Base-by-base conservation (phyloP, 23 tunicate genomes). In the Ciona savignyi region DNA sequence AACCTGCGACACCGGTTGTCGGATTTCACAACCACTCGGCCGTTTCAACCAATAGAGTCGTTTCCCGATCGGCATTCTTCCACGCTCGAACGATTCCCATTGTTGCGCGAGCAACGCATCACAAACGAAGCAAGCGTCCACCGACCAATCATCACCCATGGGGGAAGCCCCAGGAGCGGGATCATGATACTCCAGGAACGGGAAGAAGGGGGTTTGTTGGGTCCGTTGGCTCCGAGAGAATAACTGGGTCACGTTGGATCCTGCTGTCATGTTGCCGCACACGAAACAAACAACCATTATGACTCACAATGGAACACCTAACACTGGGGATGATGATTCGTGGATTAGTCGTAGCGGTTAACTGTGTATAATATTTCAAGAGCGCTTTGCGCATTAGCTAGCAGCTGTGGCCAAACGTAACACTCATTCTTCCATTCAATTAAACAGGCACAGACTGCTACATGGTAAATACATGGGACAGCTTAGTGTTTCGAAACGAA, bases 91-190 rank as follows among this genome's bases (percentile, higher is more conserved):
- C 33, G 87, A 86, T 51, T 81, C 82, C 98, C 98, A 93, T 48
- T 93, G 98, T 56, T 93, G 98, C 25, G 77, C 35, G 23, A 93
- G 89, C 27, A 93, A 77, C 1, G 85, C 83, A 11, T 70, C 69
- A 77, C 97, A 90, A 9, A 90, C 89, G 6, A 65, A 80, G 49
- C 97, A 90, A 21, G 85, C 61, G 1, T 73, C 67, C 35, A 90
- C 93, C 35, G 98, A 85, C 88, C 98, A 86, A 71, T 93, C 81
- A 3, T 92, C 98, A 3, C 74, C 31, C 98, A 93, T 93, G 20
- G 94, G 75, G 26, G 81, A 93, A 2, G 98, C 98, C 2, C 88
- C 93, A 2, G 98, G 98, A 29, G 98, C 98, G 4, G 98, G 98
- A 35, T 93, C 98, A 35, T 93, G 98, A 30, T 85, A 85, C 65